Evolutionary conservation across 2,113 vertebrate species (phyloP), one percentile per base, ranked within the genome.

Genomic region (Prolemur simus): DNA sequence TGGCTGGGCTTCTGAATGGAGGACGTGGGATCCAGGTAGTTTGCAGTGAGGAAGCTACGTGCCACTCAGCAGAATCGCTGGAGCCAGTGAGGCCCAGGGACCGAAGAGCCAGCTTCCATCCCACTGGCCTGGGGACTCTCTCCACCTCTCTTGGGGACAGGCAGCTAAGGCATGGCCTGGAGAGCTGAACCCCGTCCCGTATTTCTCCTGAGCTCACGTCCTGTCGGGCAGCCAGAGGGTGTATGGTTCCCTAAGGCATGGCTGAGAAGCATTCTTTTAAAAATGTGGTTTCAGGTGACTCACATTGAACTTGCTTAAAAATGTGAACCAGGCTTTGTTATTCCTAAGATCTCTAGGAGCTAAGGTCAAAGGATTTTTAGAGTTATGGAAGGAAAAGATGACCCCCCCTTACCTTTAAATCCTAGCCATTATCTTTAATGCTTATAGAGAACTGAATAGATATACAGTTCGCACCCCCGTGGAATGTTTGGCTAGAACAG

Each of bases 381-480:
- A 23, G 3, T 21, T 3, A 5, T 0, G 3, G 56, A 54, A 74
- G 58, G 27, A 54, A 8, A 39, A 17, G 37, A 34, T 3, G 29
- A 3, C n/a, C 39, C 32, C 13, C 45, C 12, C 21, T 2, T 1
- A 1, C 64, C 58, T 60, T 29, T 42, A 29, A 63, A 63, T 29
- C 27, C 47, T 6, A 1, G 11, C 2, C 56, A 1, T 6, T 3
- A 2, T 6, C 29, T 74, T 47, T 52, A 3, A 63, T 18, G 32
- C 27, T 10, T 8, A 29, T 1, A 52, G 60, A 45, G 85, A 60
- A 20, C 0, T 0, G 10, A 63, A 63, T 63, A 25, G 52, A 42
- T 0, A 1, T 42, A 2, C 7, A 0, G 37, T 3, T n/a, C 66
- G n/a, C 4, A 1, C 15, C 15, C 81, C 9, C 12, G 7, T 6